Base-by-base conservation (phyloP, 2,797 vertebrate species). In the Trachurus trachurus region DNA sequence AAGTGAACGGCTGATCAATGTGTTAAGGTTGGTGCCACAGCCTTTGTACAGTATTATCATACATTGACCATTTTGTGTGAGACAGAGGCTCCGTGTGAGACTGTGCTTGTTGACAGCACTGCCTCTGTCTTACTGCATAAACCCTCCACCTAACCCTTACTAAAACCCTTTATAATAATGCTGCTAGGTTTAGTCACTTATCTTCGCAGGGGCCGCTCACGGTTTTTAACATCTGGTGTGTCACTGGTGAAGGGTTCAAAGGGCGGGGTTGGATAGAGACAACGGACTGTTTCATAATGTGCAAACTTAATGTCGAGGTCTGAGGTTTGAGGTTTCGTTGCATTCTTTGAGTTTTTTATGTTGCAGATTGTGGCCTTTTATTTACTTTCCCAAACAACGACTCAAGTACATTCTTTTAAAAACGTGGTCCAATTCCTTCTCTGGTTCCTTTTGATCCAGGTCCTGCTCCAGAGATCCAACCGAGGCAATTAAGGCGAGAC, bases 381-480 rank as follows among this genome's bases (percentile, higher is more conserved):
- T 61, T 56, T 61, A 34, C 2, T 61, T 21, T 60, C 42, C 42
- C 11, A 69, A 45, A 31, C 16, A 40, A 62, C 39, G 13, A 10
- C 11, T 54, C 52, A 21, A 9, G 39, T 56, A 12, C 0, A 13
- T 44, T 47, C 52, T 5, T 39, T 12, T 45, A 31, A 12, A 12
- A 12, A 26, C 12, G 6, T 16, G 11, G 2, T 63, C 22, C 54
- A 10, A 4, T 39, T 26, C 37, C 8, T 47, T 5, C 26, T 13
- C 1, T 15, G 37, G 52, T 39, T 73, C 29, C 15, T 54, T 60
- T 60, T 52, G 40, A 54, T 72, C 44, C 78, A 99, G 98, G 87
- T 69, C 91, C 1, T 98, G 96, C 93, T 90, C 95, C 83, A 96
- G 93, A 89, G 95, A 98, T 91, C 97, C 96, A 63, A 95, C 94